These are phyloP conservation scores for Champsocephalus gunnari DNA, from an alignment of 2,797 vertebrate species.

Conservation along the genomic window DNA sequence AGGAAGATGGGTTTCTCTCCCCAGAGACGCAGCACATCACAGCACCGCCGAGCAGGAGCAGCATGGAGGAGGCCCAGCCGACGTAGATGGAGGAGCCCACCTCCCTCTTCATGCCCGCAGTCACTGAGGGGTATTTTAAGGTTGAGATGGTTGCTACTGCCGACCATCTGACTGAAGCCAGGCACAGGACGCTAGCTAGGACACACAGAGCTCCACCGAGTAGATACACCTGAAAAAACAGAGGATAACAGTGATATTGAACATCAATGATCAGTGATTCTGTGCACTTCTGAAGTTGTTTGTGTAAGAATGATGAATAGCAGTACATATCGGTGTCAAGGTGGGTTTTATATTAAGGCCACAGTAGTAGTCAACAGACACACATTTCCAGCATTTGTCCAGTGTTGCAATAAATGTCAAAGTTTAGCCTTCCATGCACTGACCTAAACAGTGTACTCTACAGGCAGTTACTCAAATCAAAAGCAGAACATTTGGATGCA, in stretches of 20 bases:
- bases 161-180: slow-evolving; percentile 62
- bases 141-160: slow-evolving; percentile 28
- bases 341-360: too few species aligned
- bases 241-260: not conserved
- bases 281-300: too few species aligned
- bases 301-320: too few species aligned
- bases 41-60: slow-evolving; percentile 45
- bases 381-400: too few species aligned
- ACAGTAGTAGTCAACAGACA: too few species aligned
- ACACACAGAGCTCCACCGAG: slow-evolving; percentile 53
- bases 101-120: slow-evolving; percentile 38
- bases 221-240: slow-evolving; percentile 26
- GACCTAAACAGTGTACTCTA: too few species aligned
- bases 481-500: too few species aligned
- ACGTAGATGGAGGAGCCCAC: slow-evolving; percentile 59
- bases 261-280: not conserved
- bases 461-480: too few species aligned
- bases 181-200: slow-evolving; percentile 46
- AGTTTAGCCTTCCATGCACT: too few species aligned
- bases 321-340: too few species aligned
- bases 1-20: not conserved
- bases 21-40: slow-evolving; percentile 52
- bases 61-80: slow-evolving; percentile 39
- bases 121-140: slow-evolving; percentile 47
- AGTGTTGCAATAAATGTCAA: too few species aligned